Evolutionary conservation across 1,140 invertebrate genomes (phyloP), one percentile per base, ranked within the genome.

Genomic region (Macrosteles quadrilineatus): DNA sequence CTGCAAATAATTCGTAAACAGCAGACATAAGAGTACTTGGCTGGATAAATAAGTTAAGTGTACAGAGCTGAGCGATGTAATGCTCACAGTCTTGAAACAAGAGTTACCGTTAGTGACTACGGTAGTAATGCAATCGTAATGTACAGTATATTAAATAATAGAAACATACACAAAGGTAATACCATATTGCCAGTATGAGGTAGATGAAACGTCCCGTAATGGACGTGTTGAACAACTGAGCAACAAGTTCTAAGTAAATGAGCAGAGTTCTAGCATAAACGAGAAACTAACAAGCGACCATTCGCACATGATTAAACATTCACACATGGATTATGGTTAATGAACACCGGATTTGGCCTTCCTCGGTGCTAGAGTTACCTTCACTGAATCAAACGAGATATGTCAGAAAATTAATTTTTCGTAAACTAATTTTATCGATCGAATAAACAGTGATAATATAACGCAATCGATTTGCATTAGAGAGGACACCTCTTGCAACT

Each of bases 121-220:
- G 27, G 55, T 59, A 9, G 27, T 30, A 59, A 50, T 50, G n/a
- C 11, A 14, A 53, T 53, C n/a, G n/a, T n/a, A n/a, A n/a, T n/a
- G n/a, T n/a, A n/a, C n/a, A n/a, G n/a, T 21, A 21, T 59, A 59
- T 59, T 59, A 59, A 59, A 59, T 59, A 59, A 59, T 59, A 59
- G 55, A 59, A 59, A 59, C 55, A 59, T 59, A 59, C 55, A 59
- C 55, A 59, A 50, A 30, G 55, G 55, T 59, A 59, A 59, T 59
- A 59, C 55, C 55, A 59, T 59, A 59, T 59, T 59, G 55, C 55
- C 55, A 59, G 55, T 59, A 27, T 59, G 55, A 59, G 55, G 55
- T 59, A 59, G 55, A 59, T 59, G n/a, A 59, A 59, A 59, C 27
- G 55, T 14, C 55, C 25, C 14, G 27, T 11, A 27, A 6, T 6